Evolutionary conservation across 2,888 invertebrate species (phyloP), one percentile per base, ranked within the genome.

Genomic region (Brachycybe producta): DNA sequence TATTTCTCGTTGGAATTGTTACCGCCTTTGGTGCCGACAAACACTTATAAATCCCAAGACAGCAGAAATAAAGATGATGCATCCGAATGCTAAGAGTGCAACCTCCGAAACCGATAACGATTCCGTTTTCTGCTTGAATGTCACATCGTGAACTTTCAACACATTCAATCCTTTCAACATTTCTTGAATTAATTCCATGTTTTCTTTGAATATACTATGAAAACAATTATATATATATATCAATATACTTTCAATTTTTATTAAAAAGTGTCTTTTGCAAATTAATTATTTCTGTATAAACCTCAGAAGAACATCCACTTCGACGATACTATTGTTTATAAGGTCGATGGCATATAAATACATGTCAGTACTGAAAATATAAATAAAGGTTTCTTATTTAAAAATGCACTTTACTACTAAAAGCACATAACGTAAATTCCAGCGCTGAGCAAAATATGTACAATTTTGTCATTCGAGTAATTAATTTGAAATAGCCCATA

Each of bases 331-430:
- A 62, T 87, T 87, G 4, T 83, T 77, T 57, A 79, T 71, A 1
- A 82, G 83, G 68, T 87, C 85, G 19, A 88, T 80, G 2, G 83
- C 87, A 62, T 87, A 88, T 52, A 88, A 73, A 60, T 84, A 86
- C 70, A 87, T 75, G 60, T 87, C 85, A 23, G 87, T 87, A 45
- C 86, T 85, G 70, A 56, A 75, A 74, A 43, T 4, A 28, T 50
- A 56, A 55, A 44, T 13, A 30, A 13, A 41, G 24, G 30, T n/a
- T n/a, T n/a, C n/a, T n/a, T n/a, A n/a, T n/a, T n/a, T n/a, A n/a
- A n/a, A n/a, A n/a, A n/a, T n/a, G n/a, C n/a, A n/a, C n/a, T n/a
- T n/a, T n/a, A n/a, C n/a, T n/a, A n/a, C n/a, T n/a, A n/a, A n/a
- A n/a, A n/a, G n/a, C n/a, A n/a, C n/a, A n/a, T n/a, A n/a, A n/a